Base-by-base conservation (phyloP, 2,888 invertebrate species). In the Patella ulyssiponensis region DNA sequence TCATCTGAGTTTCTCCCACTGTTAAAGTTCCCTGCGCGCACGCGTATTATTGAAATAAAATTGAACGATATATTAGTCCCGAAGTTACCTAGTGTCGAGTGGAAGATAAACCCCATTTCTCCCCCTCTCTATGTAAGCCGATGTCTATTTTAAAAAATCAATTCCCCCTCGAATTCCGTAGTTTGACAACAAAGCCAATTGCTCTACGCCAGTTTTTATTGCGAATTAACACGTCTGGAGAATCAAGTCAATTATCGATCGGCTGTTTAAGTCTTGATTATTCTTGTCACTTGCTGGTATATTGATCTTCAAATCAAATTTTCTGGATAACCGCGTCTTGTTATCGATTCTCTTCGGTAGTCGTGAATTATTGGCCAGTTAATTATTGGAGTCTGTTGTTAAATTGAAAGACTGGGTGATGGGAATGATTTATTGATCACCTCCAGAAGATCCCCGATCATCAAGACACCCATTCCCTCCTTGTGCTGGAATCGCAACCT, bases 241-340 rank as follows among this genome's bases (percentile, higher is more conserved):
- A 64, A 64, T 64, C 64, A 64, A 64, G 64, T 64, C 64, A 64
- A 64, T 64, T 64, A 64, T 64, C 64, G 64, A 64, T 64, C 64
- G 64, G 23, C 64, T 64, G 64, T 64, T 64, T 64, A 20, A 64
- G 64, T 64, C 64, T 23, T 23, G 64, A 4, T 64, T 64, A 20
- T 44, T 44, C 44, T 44, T 44, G 44, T 44, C 44, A 44, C 44
- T 44, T 44, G 44, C 44, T 9, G 44, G 44, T 44, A 44, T 44
- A 44, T 44, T 44, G 44, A 44, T 44, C 44, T 44, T 7, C 44
- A 44, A 44, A 44, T 44, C 44, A 44, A 44, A 44, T 44, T 44
- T 20, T 15, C 64, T 64, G 64, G 64, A 64, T 64, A 64, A 20
- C 20, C 64, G 64, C 9, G 23, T 12, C 64, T 11, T 44, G 23